Percentiles rank a stretch among this genome's conserved stretches.
These are phyloP conservation scores for Pteronura brasiliensis DNA, from an alignment of 2,113 vertebrate species.

Conservation along the genomic window DNA sequence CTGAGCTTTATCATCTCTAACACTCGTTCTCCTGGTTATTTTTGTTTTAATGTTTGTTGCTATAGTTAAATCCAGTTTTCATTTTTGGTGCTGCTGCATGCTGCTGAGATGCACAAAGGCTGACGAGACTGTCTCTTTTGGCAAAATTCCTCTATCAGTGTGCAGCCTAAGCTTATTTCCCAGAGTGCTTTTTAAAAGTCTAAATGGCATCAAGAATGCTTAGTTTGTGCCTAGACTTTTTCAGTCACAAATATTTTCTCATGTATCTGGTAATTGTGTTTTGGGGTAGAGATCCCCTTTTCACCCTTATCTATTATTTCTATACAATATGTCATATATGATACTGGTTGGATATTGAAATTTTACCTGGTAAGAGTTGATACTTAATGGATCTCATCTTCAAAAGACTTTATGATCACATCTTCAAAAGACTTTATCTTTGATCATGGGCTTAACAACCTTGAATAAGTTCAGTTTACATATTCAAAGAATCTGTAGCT, in stretches of 20 bases:
- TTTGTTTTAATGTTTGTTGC: constrained; percentile 26
- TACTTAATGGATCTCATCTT: background rate
- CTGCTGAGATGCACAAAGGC: too few species aligned
- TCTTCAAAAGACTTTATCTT: background rate
- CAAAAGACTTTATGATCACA: too few species aligned
- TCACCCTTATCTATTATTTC: too few species aligned
- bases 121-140: too few species aligned
- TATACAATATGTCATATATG: too few species aligned
- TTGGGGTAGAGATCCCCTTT: too few species aligned
- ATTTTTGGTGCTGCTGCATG: too few species aligned
- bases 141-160: background rate
- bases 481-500: too few species aligned
- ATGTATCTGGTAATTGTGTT: background rate
- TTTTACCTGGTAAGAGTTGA: too few species aligned
- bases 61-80: too few species aligned
- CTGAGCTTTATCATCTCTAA: too few species aligned
- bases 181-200: background rate
- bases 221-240: background rate
- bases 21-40: constrained; percentile 51
- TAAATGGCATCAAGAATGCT: background rate
- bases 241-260: background rate
- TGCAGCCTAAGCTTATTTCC: background rate
- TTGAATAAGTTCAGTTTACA: background rate
- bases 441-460: background rate
- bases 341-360: too few species aligned